These are phyloP conservation scores for Pangasianodon gigas DNA, from an alignment of 2,113 vertebrate genomes.

Conservation along the genomic window DNA sequence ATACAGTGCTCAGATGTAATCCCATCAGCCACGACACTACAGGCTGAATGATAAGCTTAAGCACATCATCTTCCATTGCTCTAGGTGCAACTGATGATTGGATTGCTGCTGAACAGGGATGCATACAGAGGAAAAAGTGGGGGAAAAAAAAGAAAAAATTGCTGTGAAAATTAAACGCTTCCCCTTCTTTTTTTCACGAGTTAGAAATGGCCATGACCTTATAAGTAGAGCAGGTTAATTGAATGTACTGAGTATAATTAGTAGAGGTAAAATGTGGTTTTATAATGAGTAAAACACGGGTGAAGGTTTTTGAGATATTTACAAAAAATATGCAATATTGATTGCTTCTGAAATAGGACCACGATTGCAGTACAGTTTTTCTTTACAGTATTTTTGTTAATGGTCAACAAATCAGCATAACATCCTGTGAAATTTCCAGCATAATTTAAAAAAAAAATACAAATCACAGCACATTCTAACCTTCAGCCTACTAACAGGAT, in stretches of 20 bases:
- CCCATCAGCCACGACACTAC: conserved; percentile 1
- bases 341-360: background rate
- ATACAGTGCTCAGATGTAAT: conserved; percentile 13
- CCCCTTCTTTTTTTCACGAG: background rate
- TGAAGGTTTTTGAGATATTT: background rate
- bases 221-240: background rate
- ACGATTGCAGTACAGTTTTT: background rate
- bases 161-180: background rate
- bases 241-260: background rate
- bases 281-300: background rate
- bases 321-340: background rate
- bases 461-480: too few relatives aligned
- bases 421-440: too few relatives aligned
- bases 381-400: too few relatives aligned
- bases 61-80: background rate
- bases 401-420: too few relatives aligned
- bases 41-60: conserved; percentile 6
- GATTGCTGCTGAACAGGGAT: background rate
- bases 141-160: background rate
- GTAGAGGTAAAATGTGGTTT: background rate
- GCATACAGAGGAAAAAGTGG: conserved; percentile 2
- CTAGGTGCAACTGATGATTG: conserved; percentile 1
- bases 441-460: too few relatives aligned
- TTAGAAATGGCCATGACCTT: background rate
- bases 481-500: too few relatives aligned